A percentile compares a stretch with the other conserved stretches of the same genome.
Evolutionary conservation across 1,140 invertebrate genomes (phyloP).

Genomic region (Parasteatoda tepidariorum): DNA sequence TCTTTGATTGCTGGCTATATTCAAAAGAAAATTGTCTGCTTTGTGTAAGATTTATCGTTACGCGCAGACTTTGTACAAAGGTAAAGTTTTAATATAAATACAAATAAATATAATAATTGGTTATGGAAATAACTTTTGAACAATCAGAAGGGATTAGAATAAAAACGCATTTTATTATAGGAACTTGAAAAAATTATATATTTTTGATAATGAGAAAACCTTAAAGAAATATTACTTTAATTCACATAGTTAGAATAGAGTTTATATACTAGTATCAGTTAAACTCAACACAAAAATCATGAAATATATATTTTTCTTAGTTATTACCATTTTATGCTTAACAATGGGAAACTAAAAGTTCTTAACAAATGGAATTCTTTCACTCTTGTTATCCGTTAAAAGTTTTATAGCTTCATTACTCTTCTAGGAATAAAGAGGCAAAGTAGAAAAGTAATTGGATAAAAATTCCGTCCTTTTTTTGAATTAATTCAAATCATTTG

Average conservation of each 20-base stretch:
- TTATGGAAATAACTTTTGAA: no score
- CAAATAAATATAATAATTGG: no score
- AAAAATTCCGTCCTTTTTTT: slow-evolving; percentile 5
- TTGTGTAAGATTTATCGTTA: no score
- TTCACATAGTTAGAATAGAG: no score
- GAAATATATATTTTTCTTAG: no score
- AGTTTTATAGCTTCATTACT: neutral
- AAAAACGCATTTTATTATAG: neutral
- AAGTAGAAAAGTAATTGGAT: slow-evolving; percentile 17
- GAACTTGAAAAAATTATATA: neutral
- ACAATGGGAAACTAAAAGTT: neutral
- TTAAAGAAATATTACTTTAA: neutral
- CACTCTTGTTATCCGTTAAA: neutral
- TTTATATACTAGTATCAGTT: no score
- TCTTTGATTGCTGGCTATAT: neutral
- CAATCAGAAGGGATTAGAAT: neutral
- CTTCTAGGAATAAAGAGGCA: neutral
- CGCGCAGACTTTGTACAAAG: no score
- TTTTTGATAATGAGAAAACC: neutral
- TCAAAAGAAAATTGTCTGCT: neutral
- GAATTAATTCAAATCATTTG: slow-evolving; percentile 16
- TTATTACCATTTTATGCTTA: slow-evolving; percentile 1
- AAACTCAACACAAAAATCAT: no score
- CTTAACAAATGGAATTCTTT: neutral
- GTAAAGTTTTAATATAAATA: no score